These are phyloP conservation scores for Drosophila burlai DNA, from an alignment of 1,140 invertebrate genomes.

Conservation along the genomic window DNA sequence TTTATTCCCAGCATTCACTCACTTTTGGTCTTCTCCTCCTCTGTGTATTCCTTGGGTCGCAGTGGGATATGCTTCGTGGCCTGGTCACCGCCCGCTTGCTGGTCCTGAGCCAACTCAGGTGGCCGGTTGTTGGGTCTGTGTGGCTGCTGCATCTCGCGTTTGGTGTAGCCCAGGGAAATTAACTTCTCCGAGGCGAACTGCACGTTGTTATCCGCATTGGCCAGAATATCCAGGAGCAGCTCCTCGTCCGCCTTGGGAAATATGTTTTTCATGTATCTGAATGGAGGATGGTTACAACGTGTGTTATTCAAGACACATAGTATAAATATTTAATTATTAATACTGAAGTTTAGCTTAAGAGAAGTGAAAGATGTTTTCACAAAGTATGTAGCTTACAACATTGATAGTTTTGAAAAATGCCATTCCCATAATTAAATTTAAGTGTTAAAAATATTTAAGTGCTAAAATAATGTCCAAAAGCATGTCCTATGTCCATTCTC, in stretches of 20 bases:
- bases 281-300: background rate
- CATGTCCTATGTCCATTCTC: background rate
- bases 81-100: constrained; percentile 28
- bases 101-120: constrained; percentile 67
- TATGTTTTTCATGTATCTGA: constrained; percentile 95
- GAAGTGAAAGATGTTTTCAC: background rate
- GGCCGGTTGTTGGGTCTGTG: constrained; percentile 71
- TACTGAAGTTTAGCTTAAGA: background rate
- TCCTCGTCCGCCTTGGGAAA: constrained; percentile 96
- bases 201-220: constrained; percentile 94
- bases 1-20: constrained; percentile 58
- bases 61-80: constrained; percentile 84
- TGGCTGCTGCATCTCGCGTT: constrained; percentile 88
- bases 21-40: constrained; percentile 91
- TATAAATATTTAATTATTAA: background rate
- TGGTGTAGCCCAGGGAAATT: constrained; percentile 92
- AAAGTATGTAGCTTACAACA: constrained; percentile 26
- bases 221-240: constrained; percentile 93
- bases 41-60: constrained; percentile 88
- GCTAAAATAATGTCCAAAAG: background rate
- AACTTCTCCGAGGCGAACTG: constrained; percentile 93
- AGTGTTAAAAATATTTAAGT: too few species aligned
- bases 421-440: background rate
- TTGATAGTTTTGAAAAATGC: background rate
- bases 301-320: constrained; percentile 29